These are phyloP conservation scores for Montipora efflorescens DNA, from an alignment of 64 coral and sea anemone genomes.

Conservation along the genomic window DNA sequence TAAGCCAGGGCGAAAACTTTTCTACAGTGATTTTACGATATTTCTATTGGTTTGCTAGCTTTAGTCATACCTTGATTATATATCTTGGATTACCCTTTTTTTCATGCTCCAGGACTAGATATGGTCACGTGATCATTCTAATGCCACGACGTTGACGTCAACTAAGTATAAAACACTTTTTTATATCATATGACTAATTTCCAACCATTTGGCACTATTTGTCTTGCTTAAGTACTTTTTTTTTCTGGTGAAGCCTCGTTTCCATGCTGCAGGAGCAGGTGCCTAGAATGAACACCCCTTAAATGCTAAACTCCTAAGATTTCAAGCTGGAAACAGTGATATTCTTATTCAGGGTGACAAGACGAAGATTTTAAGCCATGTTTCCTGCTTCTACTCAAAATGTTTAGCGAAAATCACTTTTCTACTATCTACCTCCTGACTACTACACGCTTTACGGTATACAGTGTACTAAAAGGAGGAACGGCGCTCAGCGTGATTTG, in stretches of 20 bases:
- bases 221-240: not conserved
- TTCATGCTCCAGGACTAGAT: not conserved
- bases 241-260: not conserved
- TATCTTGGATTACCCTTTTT: not conserved
- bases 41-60: not conserved
- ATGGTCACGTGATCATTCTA: too few species aligned
- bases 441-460: not conserved
- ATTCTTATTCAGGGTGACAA: slow-evolving; percentile 58
- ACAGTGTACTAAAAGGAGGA: too few species aligned
- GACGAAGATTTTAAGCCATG: slow-evolving; percentile 51
- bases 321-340: slow-evolving; percentile 65
- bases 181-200: not conserved
- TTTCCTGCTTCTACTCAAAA: not conserved
- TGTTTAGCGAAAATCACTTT: slow-evolving; percentile 71
- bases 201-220: not conserved
- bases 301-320: slow-evolving; percentile 19
- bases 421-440: slow-evolving; percentile 30
- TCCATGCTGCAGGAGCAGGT: not conserved
- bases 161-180: not conserved
- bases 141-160: not conserved
- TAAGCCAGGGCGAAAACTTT: not conserved
- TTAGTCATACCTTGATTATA: not conserved
- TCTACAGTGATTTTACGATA: not conserved
- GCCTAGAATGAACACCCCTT: slow-evolving; percentile 1
- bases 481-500: too few species aligned